phyloP scores from a whole-genome alignment of 1,140 invertebrate genomes.

The Helicoverpa zea region DNA sequence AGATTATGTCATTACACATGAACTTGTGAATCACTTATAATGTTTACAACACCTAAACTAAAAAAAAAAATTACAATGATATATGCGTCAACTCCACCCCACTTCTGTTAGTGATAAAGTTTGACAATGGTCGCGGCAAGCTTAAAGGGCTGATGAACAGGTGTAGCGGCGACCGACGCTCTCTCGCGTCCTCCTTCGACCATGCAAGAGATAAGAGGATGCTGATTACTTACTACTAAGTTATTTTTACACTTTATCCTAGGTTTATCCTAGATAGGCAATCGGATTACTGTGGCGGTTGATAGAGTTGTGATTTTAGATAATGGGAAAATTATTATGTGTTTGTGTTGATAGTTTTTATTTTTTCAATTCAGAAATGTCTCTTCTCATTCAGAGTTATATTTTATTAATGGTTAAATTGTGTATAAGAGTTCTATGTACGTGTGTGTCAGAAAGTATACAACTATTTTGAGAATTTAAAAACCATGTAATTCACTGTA shows the following conservation, averaged over 20 bases:
- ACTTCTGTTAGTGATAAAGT: slow-evolving; percentile 52
- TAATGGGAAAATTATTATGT: not conserved
- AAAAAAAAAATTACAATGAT: too few species aligned
- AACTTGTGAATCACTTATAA: too few species aligned
- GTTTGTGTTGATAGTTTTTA: not conserved
- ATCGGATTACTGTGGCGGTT: not conserved
- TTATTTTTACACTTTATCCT: slow-evolving; percentile 40
- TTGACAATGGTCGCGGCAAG: slow-evolving; percentile 75
- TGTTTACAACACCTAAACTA: too few species aligned
- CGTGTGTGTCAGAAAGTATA: too few species aligned
- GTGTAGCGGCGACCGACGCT: slow-evolving; percentile 65
- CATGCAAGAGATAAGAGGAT: slow-evolving; percentile 39
- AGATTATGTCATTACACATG: too few species aligned
- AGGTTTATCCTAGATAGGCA: slow-evolving; percentile 15
- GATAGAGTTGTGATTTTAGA: not conserved
- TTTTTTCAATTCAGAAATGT: not conserved
- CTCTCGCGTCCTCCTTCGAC: slow-evolving; percentile 52
- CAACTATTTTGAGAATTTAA: too few species aligned
- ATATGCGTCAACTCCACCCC: too few species aligned
- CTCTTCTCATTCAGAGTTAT: too few species aligned
- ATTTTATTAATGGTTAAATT: too few species aligned
- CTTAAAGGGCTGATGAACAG: slow-evolving; percentile 74
- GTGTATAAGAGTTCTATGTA: too few species aligned
- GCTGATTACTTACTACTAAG: slow-evolving; percentile 19
- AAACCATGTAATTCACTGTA: not conserved